Evolutionary conservation across 2,888 invertebrate genomes (phyloP), one percentile per base, ranked within the genome.

Genomic region (Monopis laevigella): DNA sequence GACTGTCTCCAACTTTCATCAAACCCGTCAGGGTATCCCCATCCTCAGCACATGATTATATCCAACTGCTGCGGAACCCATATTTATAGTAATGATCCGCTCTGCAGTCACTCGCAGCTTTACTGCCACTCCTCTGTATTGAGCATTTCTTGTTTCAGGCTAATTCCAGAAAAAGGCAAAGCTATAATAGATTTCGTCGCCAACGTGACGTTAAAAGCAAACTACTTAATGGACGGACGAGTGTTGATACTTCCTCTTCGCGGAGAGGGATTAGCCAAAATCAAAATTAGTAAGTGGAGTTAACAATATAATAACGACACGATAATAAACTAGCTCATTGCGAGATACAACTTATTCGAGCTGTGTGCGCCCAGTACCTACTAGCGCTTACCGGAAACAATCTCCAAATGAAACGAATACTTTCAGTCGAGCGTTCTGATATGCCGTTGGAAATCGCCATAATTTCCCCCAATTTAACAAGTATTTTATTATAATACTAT

Each of bases 141-240:
- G n/a, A n/a, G n/a, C n/a, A n/a, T n/a, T n/a, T n/a, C n/a, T n/a
- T 5, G 5, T 43, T 13, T 16, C 54, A 82, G 82, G 45, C 60
- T 80, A 27, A 65, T 67, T 45, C 47, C 53, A 0, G 62, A 58
- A 0, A 68, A 69, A 29, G 68, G 71, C 12, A 72, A 73, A 43
- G 71, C 71, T 0, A 51, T 52, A 1, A 45, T 82, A 16, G 82
- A 82, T 59, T 74, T 77, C 55, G 73, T 78, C 0, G 75, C 82
- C 29, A 81, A 80, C 52, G 71, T 82, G 40, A 77, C 77, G 0
- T 61, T 83, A 42, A 74, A 74, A 48, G 83, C 78, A 0, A 64
- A 82, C 45, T 84, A 84, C 51, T 74, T 65, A 40, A 80, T 83
- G 61, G 67, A 77, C 45, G 83, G 83, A 0, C 71, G 78, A 46